Base-by-base conservation (phyloP, 2,888 invertebrate species). In the Anagyrus pseudococci region DNA sequence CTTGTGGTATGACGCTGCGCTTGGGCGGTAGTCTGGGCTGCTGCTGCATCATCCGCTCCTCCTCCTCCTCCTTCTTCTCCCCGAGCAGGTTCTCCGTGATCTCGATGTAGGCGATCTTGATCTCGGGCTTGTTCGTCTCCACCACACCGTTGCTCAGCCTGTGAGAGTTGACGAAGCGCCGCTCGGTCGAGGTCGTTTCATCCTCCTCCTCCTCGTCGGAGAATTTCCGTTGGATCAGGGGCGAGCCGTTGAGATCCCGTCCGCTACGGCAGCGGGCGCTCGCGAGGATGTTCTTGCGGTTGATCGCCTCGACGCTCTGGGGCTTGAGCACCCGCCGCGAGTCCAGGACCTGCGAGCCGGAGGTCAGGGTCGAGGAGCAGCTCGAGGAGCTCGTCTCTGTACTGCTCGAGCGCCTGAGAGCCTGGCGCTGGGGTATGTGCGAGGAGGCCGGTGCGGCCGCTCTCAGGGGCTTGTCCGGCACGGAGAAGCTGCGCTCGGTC, bases 201-300 rank as follows among this genome's bases (percentile, higher is more conserved):
- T 70, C 72, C 7, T 72, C 78, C 2, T 72, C 73, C 15, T 76
- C 79, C 23, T 82, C 77, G 43, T 80, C 80, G 13, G 75, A 71
- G 79, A 89, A 87, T 76, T 89, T 89, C 67, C 91, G 84, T 82
- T 90, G 89, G 73, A 91, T 87, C 68, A 90, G 84, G 48, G 90
- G 88, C 46, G 89, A 90, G 52, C 89, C 88, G 72, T 89, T 90
- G 59, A 88, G 83, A 78, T 91, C 91, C 71, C 88, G 86, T 7
- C 93, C 94, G 77, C 92, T 93, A 73, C 93, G 87, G 77, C 91
- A 92, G 81, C 92, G 90, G 1, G 94, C 93, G 50, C 93, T 93
- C 22, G 93, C 92, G 55, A 94, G 83, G 69, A 94, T 93, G 77
- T 93, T 94, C 80, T 93, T 91, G 56, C 94, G 86, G 78, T 93